Conservation (phyloP, 2,113 vertebrate species). For the Grammomys dolichurus region DNA sequence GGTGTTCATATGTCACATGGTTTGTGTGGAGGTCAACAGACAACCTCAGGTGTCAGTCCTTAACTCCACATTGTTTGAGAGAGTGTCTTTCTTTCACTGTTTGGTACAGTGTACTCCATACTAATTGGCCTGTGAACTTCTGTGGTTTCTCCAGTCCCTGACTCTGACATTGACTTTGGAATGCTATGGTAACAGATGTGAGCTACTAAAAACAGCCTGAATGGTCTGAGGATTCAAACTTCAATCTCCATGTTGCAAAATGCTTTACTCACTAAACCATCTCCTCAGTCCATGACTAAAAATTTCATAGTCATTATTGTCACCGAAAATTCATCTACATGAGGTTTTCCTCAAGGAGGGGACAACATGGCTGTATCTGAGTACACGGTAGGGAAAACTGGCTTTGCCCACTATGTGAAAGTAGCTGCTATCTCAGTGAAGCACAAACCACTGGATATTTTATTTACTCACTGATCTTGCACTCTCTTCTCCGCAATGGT, state of each 20-base stretch:
- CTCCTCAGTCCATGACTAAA: background rate
- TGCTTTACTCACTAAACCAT: background rate
- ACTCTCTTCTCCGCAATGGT: background rate
- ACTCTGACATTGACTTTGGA: background rate
- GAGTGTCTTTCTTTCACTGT: too few relatives aligned
- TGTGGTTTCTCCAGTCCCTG: background rate
- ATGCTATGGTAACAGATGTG: background rate
- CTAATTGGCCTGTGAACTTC: background rate
- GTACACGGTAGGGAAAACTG: background rate
- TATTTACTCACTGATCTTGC: background rate
- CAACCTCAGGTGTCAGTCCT: background rate
- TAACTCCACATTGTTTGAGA: background rate
- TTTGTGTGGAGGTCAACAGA: background rate
- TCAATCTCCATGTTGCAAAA: background rate
- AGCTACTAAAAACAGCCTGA: background rate
- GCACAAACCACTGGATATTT: background rate
- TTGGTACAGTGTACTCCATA: too few relatives aligned
- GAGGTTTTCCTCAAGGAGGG: background rate
- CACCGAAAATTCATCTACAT: accelerated
- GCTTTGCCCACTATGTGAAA: background rate
- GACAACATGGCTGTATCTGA: background rate
- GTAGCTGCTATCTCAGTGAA: background rate
- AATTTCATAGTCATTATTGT: background rate
- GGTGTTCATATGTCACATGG: background rate
- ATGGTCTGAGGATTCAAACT: background rate